Base-by-base conservation (phyloP, 2,113 vertebrate species). In the Aegithalos caudatus region DNA sequence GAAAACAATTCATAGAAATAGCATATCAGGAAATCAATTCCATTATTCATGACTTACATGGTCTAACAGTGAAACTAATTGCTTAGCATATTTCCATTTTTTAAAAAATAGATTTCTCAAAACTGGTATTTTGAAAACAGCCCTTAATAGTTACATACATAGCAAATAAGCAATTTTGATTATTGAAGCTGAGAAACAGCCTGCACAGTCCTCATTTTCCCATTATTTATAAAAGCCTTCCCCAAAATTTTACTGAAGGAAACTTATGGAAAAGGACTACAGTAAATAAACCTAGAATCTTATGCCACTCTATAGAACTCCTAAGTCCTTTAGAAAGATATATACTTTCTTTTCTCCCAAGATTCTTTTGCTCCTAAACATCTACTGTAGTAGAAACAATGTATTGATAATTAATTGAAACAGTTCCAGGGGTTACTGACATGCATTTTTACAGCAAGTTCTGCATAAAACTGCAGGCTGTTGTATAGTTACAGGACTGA, bases 1-100 rank as follows among this genome's bases (percentile, higher is more conserved):
- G 66, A 90, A 84, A 88, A 94, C 95, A 83, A 91, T 81, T 84
- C 71, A 96, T 38, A 93, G 77, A 79, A 44, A 61, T 2, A 88
- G 64, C 35, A 33, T 13, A 35, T 83, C 88, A 86, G 96, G 96
- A 96, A 96, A 92, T 94, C 86, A 92, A 87, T 96, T 97, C 94
- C 94, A 96, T 96, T 97, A 92, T 96, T 97, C 94, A 92, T 80
- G 60, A 67, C 67, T 88, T 82, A 71, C n/a, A n/a, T 85, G 17
- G 44, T 67, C 47, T 81, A 67, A 48, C 58, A 82, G 58, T 38
- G 20, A 88, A 82, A 82, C 25, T 67, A 61, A 64, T 33, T 90
- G 56, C 56, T 37, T 47, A 69, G 60, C 53, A 53, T 56, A 69
- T 72, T 79, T 88, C 45, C 19, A 76, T 54, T 64, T 93, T 40